Evolutionary conservation across 2,113 vertebrate species (phyloP).

Genomic region (Clarias gariepinus): DNA sequence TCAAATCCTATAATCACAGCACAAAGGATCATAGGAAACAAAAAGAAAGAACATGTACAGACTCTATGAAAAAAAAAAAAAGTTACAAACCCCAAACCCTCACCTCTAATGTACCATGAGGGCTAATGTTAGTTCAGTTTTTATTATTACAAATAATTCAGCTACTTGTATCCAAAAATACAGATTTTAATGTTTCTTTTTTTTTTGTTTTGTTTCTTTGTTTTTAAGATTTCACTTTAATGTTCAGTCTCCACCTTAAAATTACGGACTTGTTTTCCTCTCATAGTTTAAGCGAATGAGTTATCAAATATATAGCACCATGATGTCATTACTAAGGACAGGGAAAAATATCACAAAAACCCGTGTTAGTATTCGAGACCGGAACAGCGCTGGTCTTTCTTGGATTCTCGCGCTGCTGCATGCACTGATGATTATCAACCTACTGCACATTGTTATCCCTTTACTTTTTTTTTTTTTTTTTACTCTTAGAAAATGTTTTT

Average conservation of each 20-base stretch:
- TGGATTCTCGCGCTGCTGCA: constrained; percentile 51
- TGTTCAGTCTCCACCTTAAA: constrained; percentile 60
- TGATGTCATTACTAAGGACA: constrained; percentile 89
- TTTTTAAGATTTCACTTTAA: constrained; percentile 79
- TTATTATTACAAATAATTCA: constrained; percentile 73
- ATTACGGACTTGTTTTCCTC: constrained; percentile 49
- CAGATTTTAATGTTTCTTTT: constrained; percentile 70
- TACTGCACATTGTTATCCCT: constrained; percentile 32
- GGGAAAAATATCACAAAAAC: constrained; percentile 91
- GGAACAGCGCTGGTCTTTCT: constrained; percentile 53
- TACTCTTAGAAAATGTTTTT: constrained; percentile 20
- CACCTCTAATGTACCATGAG: constrained; percentile 82
- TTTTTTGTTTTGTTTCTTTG: constrained; percentile 68
- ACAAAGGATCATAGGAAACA: constrained; percentile 91
- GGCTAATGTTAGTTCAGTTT: constrained; percentile 70
- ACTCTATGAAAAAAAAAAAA: constrained; percentile 95
- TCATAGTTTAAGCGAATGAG: constrained; percentile 49
- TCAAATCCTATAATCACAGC: constrained; percentile 81
- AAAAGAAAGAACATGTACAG: constrained; percentile 83
- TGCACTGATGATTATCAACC: constrained; percentile 54
- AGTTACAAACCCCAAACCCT: constrained; percentile 76
- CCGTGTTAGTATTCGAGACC: constrained; percentile 91
- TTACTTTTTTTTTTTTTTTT: constrained; percentile 15
- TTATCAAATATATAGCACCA: constrained; percentile 98
- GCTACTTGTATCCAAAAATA: constrained; percentile 90